These are phyloP conservation scores for Diplazon laetatorius DNA, from an alignment of 2,888 invertebrate species.

Conservation along the genomic window DNA sequence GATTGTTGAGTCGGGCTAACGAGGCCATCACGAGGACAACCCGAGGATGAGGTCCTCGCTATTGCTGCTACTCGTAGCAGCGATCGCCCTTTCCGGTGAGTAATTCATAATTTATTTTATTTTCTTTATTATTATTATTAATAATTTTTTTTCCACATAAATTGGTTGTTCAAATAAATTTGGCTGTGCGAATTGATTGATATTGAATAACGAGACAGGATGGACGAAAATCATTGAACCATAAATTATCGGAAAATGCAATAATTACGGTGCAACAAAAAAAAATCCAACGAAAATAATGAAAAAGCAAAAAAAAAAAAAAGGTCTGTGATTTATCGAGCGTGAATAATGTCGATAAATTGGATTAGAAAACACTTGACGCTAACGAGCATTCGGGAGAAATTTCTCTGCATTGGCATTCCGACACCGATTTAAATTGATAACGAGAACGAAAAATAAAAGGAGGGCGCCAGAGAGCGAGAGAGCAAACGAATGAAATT, in stretches of 20 bases:
- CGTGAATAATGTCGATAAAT: not conserved
- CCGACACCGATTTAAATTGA: not conserved
- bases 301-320: conserved; percentile 9
- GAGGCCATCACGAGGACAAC: conserved; percentile 29
- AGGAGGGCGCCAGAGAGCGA: not conserved
- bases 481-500: not conserved
- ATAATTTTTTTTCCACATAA: not conserved
- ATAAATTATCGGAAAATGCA: not conserved
- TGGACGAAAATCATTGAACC: not conserved
- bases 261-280: conserved; percentile 8
- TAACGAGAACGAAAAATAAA: not conserved
- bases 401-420: not conserved
- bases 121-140: conserved; percentile 27
- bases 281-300: not conserved
- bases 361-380: not conserved
- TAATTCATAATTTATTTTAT: conserved; percentile 48
- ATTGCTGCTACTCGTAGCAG: conserved; percentile 76
- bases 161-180: not conserved
- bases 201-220: not conserved
- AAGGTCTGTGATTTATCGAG: not conserved
- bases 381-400: not conserved
- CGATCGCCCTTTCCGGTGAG: conserved; percentile 78
- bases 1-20: conserved; percentile 31
- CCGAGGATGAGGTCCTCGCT: conserved; percentile 78
- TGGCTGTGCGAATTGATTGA: not conserved